A percentile compares a stretch with the other conserved stretches of the same genome.
These are phyloP conservation scores for Henricia sp. DNA, from an alignment of 53 echinoderm and acorn worm species.

Conservation along the genomic window DNA sequence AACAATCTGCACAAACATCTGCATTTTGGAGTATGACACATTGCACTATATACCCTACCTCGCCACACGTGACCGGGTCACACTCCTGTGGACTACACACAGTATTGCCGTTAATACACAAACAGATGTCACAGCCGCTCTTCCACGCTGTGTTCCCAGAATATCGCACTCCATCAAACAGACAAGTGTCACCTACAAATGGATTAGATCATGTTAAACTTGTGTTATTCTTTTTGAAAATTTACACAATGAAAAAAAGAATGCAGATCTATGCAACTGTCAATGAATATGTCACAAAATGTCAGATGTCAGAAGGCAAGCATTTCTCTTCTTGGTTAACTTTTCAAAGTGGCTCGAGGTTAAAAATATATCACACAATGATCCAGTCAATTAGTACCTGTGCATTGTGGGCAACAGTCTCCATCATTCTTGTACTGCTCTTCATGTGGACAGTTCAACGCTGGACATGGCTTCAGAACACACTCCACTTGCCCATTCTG, in stretches of 20 bases:
- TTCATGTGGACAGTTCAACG: constrained; percentile 69
- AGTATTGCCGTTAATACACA: constrained; percentile 63
- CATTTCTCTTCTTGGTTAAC: too few relatives aligned
- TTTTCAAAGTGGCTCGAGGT: too few relatives aligned
- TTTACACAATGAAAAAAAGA: too few relatives aligned
- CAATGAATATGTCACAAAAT: too few relatives aligned
- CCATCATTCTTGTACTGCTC: constrained; percentile 61
- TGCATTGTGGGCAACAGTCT: constrained; percentile 83
- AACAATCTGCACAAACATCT: too few relatives aligned
- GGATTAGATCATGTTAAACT: too few relatives aligned
- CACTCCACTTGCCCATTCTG: constrained; percentile 72
- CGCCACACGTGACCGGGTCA: constrained; percentile 62
- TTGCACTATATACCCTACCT: constrained; percentile 59
- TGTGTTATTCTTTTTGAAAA: too few relatives aligned
- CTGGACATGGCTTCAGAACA: constrained; percentile 57
- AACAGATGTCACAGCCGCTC: constrained; percentile 79
- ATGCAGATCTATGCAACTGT: too few relatives aligned
- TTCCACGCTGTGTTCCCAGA: constrained; percentile 48
- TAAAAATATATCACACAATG: too few relatives aligned
- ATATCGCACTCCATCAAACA: constrained; percentile 33
- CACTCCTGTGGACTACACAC: constrained; percentile 65
- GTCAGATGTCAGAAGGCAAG: too few relatives aligned
- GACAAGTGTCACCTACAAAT: constrained; percentile 8
- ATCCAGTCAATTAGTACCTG: too few relatives aligned
- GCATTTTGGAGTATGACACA: too few relatives aligned